Evolutionary conservation across 2,888 invertebrate genomes (phyloP).

Genomic region (Euplexia lucipara): DNA sequence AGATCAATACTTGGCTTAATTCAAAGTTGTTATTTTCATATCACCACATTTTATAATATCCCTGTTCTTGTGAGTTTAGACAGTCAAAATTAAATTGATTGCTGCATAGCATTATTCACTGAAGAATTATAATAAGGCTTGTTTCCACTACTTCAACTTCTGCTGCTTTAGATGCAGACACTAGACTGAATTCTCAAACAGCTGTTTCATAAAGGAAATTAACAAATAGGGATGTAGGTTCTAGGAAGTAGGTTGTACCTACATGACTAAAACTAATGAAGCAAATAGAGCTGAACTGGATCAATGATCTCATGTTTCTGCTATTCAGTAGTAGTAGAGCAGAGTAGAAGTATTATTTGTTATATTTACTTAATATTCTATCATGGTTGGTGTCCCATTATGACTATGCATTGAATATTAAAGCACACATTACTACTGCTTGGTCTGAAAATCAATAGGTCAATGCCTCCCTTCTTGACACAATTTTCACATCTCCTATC

Average conservation of each 20-base stretch:
- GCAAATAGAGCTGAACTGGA: too few species aligned
- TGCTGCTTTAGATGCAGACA: background rate
- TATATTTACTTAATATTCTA: background rate
- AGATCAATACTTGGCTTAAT: conserved; percentile 31
- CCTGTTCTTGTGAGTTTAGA: background rate
- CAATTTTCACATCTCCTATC: conserved; percentile 23
- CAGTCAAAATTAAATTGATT: background rate
- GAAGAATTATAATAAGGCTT: too few species aligned
- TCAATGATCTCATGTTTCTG: too few species aligned
- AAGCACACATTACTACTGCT: conserved; percentile 4
- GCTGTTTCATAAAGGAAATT: background rate
- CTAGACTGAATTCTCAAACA: background rate
- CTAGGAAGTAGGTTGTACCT: background rate
- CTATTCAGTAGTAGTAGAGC: too few species aligned
- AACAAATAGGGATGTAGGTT: background rate
- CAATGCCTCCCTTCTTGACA: conserved; percentile 46
- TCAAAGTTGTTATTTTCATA: conserved; percentile 17
- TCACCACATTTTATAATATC: background rate
- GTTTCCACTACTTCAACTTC: background rate
- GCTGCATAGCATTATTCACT: background rate
- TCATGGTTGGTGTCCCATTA: background rate
- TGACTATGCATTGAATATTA: conserved; percentile 11
- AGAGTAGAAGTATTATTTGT: too few species aligned
- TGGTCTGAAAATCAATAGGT: conserved; percentile 50
- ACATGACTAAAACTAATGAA: background rate